Evolutionary conservation across 1,140 invertebrate genomes (phyloP).

Genomic region (Eurosta solidaginis): DNA sequence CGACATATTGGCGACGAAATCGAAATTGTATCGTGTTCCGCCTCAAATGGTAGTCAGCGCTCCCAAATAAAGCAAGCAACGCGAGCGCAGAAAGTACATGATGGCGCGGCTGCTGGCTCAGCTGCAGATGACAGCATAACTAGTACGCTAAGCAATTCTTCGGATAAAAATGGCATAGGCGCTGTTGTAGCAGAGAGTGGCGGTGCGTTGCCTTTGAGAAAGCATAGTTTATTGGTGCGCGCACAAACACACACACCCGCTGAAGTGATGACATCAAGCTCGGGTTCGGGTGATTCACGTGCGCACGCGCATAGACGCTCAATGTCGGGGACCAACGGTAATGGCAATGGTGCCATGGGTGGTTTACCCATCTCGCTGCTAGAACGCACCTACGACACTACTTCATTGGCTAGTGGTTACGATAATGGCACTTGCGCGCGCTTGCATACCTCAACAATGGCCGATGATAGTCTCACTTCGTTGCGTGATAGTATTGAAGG

Average conservation of each 20-base stretch:
- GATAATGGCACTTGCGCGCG: constrained; percentile 36
- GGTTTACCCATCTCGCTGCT: constrained; percentile 28
- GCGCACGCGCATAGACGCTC: not conserved
- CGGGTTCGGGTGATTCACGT: constrained; percentile 27
- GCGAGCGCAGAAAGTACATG: not conserved
- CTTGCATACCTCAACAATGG: constrained; percentile 51
- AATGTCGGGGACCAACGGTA: constrained; percentile 11
- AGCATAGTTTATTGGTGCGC: constrained; percentile 46
- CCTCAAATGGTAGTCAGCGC: not conserved
- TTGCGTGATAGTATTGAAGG: constrained; percentile 54
- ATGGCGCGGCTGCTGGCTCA: not conserved
- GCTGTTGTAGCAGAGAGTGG: not conserved
- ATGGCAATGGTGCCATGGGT: constrained; percentile 40
- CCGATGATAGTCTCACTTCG: constrained; percentile 55
- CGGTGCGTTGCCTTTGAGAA: not conserved
- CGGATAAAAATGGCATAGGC: constrained; percentile 34
- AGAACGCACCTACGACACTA: constrained; percentile 47
- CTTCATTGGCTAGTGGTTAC: constrained; percentile 39
- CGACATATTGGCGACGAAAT: not conserved
- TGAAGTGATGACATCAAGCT: constrained; percentile 21
- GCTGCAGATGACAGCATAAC: constrained; percentile 49
- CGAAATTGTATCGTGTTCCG: not conserved
- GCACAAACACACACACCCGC: constrained; percentile 49
- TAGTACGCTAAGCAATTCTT: constrained; percentile 53
- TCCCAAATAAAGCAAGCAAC: not conserved